Evolutionary conservation across 2,797 vertebrate genomes (phyloP), one percentile per base, ranked within the genome.

Genomic region (Diplodus sargus): DNA sequence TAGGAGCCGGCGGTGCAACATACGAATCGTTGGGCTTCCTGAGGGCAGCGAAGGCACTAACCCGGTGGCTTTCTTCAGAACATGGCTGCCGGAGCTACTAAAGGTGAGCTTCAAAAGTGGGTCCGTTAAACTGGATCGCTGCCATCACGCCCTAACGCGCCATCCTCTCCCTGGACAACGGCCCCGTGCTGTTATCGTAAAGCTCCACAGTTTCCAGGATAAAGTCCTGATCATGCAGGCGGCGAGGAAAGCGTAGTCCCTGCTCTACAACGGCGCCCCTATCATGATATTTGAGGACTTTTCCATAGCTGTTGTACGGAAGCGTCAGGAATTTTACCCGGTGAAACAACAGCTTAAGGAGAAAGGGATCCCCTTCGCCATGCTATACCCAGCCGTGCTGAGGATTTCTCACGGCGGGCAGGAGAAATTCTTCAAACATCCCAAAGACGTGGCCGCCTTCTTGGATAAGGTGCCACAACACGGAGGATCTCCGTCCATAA

Each of bases 201-300:
- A 53, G 23, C 7, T 66, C 22, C 43, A 66, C 34, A 66, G 47
- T 5, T 78, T 78, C 1, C 69, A 72, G 2, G 62, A 78, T 47
- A 72, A 78, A 66, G 47, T 47, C 48, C 0, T 6, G 16, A 63
- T 70, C 20, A 70, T 70, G 67, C 59, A 64, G 1, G 66, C n/a
- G 3, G 45, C 65, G 9, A 30, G 23, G 20, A 68, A 42, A 13
- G 13, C 4, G 0, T 17, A 67, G 10, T 10, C 66, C 1, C 34
- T 69, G 22, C 0, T 18, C 3, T 63, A 49, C 20, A 70, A 49
- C 0, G 5, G 34, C 0, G 2, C 13, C 13, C 15, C 34, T 4
- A 51, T 52, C 25, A 43, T 63, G 70, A 16, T 63, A 51, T 68
- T 69, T 3, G 15, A 53, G 18, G 51, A 76, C 14, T 76, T 76